phyloP scores from a whole-genome alignment of 2,797 vertebrate genomes.

The Rhabdophis nuchalis region DNA sequence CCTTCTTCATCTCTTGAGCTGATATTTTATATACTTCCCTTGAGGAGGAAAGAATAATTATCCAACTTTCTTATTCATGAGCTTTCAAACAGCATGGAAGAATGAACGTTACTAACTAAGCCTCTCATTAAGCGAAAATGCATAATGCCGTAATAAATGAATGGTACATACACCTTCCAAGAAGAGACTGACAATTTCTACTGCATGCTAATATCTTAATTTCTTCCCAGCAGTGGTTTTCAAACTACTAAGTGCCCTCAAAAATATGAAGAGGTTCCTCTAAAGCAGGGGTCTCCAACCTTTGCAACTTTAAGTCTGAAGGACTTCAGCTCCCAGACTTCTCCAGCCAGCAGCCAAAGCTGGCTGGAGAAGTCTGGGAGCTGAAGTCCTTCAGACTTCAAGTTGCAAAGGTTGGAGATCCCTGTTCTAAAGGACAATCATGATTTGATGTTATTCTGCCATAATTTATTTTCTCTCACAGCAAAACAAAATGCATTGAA shows the following conservation, averaged over 20 bases:
- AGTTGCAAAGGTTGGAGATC: too few relatives aligned
- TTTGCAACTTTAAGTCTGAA: too few relatives aligned
- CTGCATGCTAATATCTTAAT: constrained; percentile 2
- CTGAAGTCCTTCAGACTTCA: too few relatives aligned
- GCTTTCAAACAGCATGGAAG: constrained; percentile 56
- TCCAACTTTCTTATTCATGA: constrained; percentile 19
- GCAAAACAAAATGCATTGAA: neutral
- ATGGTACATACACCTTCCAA: constrained; percentile 17
- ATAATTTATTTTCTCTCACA: neutral
- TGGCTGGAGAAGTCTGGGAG: too few relatives aligned
- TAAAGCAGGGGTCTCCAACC: too few relatives aligned
- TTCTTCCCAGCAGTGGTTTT: neutral
- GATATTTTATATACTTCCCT: constrained; percentile 6
- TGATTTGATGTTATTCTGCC: neutral
- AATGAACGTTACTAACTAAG: constrained; percentile 62
- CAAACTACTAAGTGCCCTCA: neutral
- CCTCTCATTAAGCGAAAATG: constrained; percentile 16
- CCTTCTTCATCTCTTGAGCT: neutral
- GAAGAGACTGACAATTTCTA: constrained; percentile 24
- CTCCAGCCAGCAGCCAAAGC: too few relatives aligned
- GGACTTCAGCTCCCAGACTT: too few relatives aligned
- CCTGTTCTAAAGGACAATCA: too few relatives aligned
- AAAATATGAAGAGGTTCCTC: neutral
- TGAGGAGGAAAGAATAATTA: fast-evolving
- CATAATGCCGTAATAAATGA: constrained; percentile 51